A percentile compares a stretch with the other conserved stretches of the same genome.
phyloP scores from a whole-genome alignment of 2,888 invertebrate genomes.

The Myathropa florea region DNA sequence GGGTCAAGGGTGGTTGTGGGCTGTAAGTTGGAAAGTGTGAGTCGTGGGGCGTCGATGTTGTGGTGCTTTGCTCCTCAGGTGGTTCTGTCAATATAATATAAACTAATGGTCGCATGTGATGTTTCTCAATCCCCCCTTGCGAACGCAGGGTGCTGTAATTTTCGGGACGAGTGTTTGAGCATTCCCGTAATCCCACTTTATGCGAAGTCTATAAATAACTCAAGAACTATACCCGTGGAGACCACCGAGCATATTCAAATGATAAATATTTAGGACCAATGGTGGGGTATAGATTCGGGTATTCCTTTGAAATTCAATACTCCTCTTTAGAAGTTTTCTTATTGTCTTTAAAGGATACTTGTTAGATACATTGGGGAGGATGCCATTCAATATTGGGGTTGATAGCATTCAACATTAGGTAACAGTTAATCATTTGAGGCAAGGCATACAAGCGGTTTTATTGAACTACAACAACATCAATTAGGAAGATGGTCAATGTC shows the following conservation, averaged over 20 bases:
- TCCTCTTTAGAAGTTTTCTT: constrained; percentile 10
- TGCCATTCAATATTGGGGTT: constrained; percentile 1
- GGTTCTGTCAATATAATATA: constrained; percentile 46
- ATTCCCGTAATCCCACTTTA: constrained; percentile 3
- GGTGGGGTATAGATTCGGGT: constrained; percentile 16
- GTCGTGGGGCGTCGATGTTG: neutral
- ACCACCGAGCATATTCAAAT: constrained; percentile 30
- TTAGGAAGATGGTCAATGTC: constrained; percentile 18
- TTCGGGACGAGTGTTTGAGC: neutral
- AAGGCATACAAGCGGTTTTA: neutral
- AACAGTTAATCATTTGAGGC: constrained; percentile 17
- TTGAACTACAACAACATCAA: constrained; percentile 38
- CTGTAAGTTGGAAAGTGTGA: no score
- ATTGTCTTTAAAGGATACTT: constrained; percentile 29
- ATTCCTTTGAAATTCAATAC: constrained; percentile 24
- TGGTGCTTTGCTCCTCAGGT: constrained; percentile 43
- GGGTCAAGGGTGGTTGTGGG: constrained; percentile 47
- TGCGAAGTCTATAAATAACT: constrained; percentile 50
- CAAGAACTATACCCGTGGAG: neutral
- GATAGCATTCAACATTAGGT: neutral
- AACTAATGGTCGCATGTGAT: constrained; percentile 48
- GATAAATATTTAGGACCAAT: constrained; percentile 29
- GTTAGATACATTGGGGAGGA: constrained; percentile 6
- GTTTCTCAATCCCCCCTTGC: constrained; percentile 10
- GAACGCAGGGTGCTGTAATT: neutral